Conservation (phyloP, 2,113 vertebrate species). For the Nothocercus julius region DNA sequence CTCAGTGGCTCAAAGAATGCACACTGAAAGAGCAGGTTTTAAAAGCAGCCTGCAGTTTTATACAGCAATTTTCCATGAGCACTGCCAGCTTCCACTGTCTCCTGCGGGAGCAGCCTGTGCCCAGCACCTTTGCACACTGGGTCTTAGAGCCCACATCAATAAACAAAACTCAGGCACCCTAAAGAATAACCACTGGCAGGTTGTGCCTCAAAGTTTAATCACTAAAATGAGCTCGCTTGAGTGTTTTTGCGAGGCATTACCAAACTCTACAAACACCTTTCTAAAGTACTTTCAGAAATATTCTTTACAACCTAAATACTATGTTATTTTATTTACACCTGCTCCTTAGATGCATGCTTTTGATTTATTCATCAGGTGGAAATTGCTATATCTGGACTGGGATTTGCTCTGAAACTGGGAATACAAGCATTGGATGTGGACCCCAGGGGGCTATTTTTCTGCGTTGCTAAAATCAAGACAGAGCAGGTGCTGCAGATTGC, state of each 20-base stretch:
- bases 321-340: not conserved
- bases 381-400: not conserved
- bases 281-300: not conserved
- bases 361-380: not conserved
- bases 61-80: not conserved
- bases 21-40: not conserved
- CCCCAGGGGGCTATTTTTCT: not conserved
- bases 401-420: not conserved
- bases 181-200: not conserved
- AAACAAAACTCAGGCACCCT: not conserved
- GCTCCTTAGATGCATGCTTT: not conserved
- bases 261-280: not conserved
- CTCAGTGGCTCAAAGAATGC: not conserved
- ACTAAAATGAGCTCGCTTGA: not conserved
- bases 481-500: not conserved
- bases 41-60: constrained; percentile 26
- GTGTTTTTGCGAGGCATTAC: not conserved
- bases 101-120: not conserved
- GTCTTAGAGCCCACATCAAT: not conserved
- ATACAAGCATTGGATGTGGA: not conserved
- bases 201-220: not conserved
- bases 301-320: not conserved
- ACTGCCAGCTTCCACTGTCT: not conserved
- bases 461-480: not conserved
- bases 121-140: not conserved